Percentiles rank a stretch among this genome's conserved stretches.
Evolutionary conservation across 2,113 vertebrate genomes (phyloP).

Genomic region (Gorsachius goisagi): DNA sequence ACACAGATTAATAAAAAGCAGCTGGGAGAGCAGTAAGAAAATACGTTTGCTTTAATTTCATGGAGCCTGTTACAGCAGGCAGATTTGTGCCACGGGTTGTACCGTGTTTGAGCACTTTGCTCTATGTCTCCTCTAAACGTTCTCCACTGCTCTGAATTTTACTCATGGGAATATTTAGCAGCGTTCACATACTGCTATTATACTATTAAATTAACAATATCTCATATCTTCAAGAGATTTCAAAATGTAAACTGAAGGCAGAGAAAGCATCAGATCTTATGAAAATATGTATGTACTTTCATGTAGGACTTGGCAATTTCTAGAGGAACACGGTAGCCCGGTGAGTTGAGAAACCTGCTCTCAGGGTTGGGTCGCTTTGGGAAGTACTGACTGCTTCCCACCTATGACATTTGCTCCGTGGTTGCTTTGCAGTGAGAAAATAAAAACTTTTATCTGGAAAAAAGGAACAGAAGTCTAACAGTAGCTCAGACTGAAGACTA

Average conservation of each 20-base stretch:
- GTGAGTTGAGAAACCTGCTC: fast-evolving
- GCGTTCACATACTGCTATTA: neutral
- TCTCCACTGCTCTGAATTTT: neutral
- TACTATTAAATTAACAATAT: neutral
- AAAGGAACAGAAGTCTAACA: neutral
- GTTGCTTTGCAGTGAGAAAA: neutral
- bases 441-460: neutral
- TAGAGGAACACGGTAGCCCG: fast-evolving
- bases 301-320: neutral
- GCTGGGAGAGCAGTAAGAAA: neutral
- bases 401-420: neutral
- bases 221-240: neutral
- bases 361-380: neutral
- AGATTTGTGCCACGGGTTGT: neutral
- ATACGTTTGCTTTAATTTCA: neutral
- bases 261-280: neutral
- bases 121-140: neutral
- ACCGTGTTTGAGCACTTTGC: neutral
- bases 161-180: neutral
- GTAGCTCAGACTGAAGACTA: neutral
- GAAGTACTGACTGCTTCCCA: neutral
- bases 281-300: neutral
- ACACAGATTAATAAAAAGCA: slow-evolving; percentile 45
- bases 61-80: neutral
- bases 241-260: neutral